Base-by-base conservation (phyloP, 2,888 invertebrate genomes). In the Zhengitettix transpicula region DNA sequence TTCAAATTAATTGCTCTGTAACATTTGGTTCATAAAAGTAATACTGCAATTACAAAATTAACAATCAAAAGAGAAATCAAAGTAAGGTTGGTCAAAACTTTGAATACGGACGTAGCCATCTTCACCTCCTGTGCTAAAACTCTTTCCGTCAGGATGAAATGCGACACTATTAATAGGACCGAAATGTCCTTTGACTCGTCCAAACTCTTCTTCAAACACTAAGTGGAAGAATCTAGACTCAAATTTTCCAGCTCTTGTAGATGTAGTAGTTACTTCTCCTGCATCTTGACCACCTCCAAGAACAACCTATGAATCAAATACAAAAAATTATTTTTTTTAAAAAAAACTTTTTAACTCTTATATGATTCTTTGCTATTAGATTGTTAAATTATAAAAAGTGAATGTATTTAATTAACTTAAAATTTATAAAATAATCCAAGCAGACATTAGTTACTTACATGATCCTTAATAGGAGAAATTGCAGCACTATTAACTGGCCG, bases 261-360 rank as follows among this genome's bases (percentile, higher is more conserved):
- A 91, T 0, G 96, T 97, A 1, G 93, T 95, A 54, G 96, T 96
- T 61, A 98, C 98, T 70, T 95, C 95, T 92, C 97, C 97, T 60
- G 99, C 99, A 74, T 99, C 99, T 77, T 99, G 99, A 68, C 99
- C 99, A 73, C 99, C 99, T 62, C 99, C 99, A 54, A 99, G 78
- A 1, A 96, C 90, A 9, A 98, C 81, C 82, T 82, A 65, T 1
- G 67, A 67, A 63, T 10, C 14, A 28, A 28, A 28, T 28, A 28
- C 28, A 28, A 28, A 28, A 28, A 28, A 5, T 5, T 2, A 28
- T 5, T 28, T 5, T 28, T 5, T 5, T 5, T 28, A 28, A 28
- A 7, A 7, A 28, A 28, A 28, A 5, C 7, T 28, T 28, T 28
- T 28, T 28, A 28, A 28, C 7, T 28, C 2, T 5, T 9, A 7